Evolutionary conservation across 2,113 vertebrate genomes (phyloP), one percentile per base, ranked within the genome.

Genomic region (Pandion haliaetus): DNA sequence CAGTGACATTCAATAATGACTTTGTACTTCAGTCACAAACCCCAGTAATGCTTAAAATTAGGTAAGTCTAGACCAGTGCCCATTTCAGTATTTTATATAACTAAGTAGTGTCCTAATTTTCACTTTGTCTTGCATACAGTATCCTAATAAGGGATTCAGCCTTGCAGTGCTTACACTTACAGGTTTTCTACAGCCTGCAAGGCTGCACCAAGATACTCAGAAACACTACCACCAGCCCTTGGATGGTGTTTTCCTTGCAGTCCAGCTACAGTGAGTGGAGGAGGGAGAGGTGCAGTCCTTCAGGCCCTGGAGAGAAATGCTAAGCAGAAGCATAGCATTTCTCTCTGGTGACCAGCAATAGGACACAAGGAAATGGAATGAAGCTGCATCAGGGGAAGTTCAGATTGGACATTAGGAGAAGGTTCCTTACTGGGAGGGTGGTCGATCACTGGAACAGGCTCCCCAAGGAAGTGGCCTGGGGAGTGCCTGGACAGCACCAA

Each of bases 271-370:
- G 16, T 1, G 31, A 61, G 32, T 8, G 14, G 28, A 71, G 28
- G 9, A 65, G 2, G 24, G 44, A 72, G 18, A 61, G 17, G 1
- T 0, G 0, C 0, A 1, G 13, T 45, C 17, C 24, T 59, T 67
- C 38, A 82, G 17, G 29, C 9, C 49, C 40, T 10, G 16, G 28
- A 54, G 4, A 54, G 6, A 82, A 47, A 55, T 6, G 24, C 20
- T 63, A 26, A 65, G 21, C 31, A 88, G 25, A 54, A 77, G 34
- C 4, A 1, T 2, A 61, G 38, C 10, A 19, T 42, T 88, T 84
- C 42, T 44, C n/a, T 72, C 40, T 36, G 15, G 21, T 66, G 24
- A 71, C 14, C 47, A 86, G 47, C 32, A 88, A 59, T 0, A 40
- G 29, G 29, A 59, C 26, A 38, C 0, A 0, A 80, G 23, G 20